These are phyloP conservation scores for Tupaia chinensis DNA, from an alignment of 2,113 vertebrate species.

Conservation along the genomic window DNA sequence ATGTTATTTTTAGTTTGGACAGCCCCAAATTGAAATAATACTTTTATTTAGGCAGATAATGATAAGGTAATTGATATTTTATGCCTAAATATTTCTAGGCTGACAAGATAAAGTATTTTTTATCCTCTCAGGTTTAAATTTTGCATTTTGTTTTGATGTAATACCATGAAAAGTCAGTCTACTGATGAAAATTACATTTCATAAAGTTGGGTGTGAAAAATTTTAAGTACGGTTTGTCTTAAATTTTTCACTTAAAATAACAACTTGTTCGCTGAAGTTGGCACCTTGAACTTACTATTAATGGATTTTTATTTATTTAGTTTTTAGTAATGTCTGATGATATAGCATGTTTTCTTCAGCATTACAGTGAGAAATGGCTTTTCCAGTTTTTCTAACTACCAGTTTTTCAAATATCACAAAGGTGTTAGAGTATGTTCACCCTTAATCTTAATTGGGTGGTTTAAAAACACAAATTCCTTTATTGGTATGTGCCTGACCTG, in stretches of 20 bases:
- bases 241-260: constrained; percentile 42
- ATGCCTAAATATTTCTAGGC: constrained; percentile 10
- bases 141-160: constrained; percentile 8
- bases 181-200: neutral
- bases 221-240: constrained; percentile 9
- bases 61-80: constrained; percentile 3
- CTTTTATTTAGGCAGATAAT: constrained; percentile 20
- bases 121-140: neutral
- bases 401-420: constrained; percentile 1
- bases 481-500: neutral
- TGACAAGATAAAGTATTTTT: neutral
- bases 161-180: neutral
- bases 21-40: neutral
- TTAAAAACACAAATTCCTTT: neutral
- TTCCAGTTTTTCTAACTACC: neutral
- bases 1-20: constrained; percentile 2
- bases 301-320: neutral
- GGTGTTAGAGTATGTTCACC: neutral
- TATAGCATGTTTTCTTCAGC: neutral
- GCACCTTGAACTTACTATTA: constrained; percentile 48
- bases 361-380: neutral
- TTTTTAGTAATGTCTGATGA: neutral
- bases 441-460: neutral
- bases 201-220: constrained; percentile 24
- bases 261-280: neutral